Conservation (phyloP, 1,140 invertebrate species). For the Eulimnadia texana region DNA sequence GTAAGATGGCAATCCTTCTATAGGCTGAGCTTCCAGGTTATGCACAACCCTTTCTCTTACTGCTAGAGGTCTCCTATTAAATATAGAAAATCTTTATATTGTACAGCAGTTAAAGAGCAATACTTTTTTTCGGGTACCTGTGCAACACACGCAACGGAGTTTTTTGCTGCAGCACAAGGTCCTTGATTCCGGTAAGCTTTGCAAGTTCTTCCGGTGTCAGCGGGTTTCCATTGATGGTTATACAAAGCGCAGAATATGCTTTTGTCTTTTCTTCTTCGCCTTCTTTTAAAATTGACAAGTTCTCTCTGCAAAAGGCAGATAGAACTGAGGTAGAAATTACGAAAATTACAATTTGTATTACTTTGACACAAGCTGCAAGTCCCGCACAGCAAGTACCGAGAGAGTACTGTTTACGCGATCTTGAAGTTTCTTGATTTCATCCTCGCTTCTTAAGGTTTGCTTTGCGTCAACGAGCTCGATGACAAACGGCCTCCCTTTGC, state of each 20-base stretch:
- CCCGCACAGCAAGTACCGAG: slow-evolving; percentile 41
- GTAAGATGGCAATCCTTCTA: slow-evolving; percentile 27
- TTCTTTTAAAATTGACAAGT: slow-evolving; percentile 56
- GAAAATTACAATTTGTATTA: slow-evolving; percentile 26
- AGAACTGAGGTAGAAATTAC: background rate
- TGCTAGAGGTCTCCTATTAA: slow-evolving; percentile 45
- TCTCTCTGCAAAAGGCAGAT: slow-evolving; percentile 37
- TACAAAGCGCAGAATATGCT: slow-evolving; percentile 63
- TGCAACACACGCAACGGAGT: slow-evolving; percentile 77
- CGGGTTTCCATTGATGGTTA: slow-evolving; percentile 28
- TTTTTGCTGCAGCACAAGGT: slow-evolving; percentile 42
- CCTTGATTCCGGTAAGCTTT: slow-evolving; percentile 37
- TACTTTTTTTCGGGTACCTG: slow-evolving; percentile 25
- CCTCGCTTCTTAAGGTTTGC: slow-evolving; percentile 34
- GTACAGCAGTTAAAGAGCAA: background rate
- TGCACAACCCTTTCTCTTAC: slow-evolving; percentile 46
- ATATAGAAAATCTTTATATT: background rate
- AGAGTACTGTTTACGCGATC: slow-evolving; percentile 42
- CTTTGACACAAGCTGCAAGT: slow-evolving; percentile 47
- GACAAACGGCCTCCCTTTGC: slow-evolving; percentile 72
- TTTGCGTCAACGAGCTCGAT: slow-evolving; percentile 61
- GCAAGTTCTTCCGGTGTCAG: slow-evolving; percentile 32
- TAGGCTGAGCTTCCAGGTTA: slow-evolving; percentile 35
- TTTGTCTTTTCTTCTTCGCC: slow-evolving; percentile 78
- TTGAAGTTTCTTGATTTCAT: slow-evolving; percentile 39